A percentile compares a stretch with the other conserved stretches of the same genome.
These are phyloP conservation scores for Anthophora plumipes DNA, from an alignment of 2,888 invertebrate genomes.

Conservation along the genomic window DNA sequence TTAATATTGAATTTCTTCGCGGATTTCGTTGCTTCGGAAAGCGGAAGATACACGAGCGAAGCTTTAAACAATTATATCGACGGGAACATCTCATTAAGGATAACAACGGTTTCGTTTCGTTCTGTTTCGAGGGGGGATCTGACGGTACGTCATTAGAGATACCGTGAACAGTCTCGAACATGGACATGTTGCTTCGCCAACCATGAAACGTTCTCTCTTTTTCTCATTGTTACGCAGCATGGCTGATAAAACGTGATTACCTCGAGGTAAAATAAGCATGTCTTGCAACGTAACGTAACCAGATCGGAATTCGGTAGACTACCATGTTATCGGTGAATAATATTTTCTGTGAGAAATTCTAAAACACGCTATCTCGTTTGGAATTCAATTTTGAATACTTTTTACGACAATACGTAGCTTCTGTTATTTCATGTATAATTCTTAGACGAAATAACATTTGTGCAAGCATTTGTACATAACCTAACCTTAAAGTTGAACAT, in stretches of 20 bases:
- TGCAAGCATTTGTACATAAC: too few relatives aligned
- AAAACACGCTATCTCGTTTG: neutral
- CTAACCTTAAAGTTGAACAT: neutral
- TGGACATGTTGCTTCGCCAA: slow-evolving; percentile 27
- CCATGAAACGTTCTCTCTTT: slow-evolving; percentile 12
- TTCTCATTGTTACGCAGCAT: slow-evolving; percentile 27
- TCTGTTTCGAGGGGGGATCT: slow-evolving; percentile 13
- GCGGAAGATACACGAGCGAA: neutral
- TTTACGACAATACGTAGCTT: neutral
- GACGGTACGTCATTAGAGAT: slow-evolving; percentile 45
- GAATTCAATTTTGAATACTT: neutral
- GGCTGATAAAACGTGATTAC: slow-evolving; percentile 21
- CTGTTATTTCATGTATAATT: neutral
- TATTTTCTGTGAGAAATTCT: neutral
- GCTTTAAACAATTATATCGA: slow-evolving; percentile 26
- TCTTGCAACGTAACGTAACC: neutral
- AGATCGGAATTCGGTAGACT: neutral
- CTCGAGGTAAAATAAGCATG: neutral
- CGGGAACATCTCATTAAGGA: slow-evolving; percentile 20
- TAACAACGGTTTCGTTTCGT: slow-evolving; percentile 44
- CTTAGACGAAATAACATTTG: too few relatives aligned
- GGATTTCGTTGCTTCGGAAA: neutral
- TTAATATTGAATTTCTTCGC: neutral
- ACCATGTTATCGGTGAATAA: neutral
- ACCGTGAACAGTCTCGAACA: slow-evolving; percentile 25